Conservation (phyloP, 2,797 vertebrate species). For the Eurystomus glaucurus region DNA sequence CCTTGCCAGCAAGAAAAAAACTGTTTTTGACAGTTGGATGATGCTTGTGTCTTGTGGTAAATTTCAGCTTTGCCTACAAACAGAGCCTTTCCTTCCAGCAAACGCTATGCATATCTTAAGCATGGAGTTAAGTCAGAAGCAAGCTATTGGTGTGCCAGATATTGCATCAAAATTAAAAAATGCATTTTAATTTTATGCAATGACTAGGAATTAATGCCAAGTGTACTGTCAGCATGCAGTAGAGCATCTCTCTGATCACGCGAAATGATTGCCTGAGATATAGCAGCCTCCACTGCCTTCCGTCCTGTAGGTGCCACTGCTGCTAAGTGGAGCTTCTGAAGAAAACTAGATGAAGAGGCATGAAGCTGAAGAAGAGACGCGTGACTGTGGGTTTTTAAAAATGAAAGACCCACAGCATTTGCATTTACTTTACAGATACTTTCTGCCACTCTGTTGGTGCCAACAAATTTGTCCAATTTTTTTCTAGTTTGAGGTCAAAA, state of each 20-base stretch:
- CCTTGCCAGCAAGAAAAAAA: constrained; percentile 54
- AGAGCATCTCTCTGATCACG: constrained; percentile 67
- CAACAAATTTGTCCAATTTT: background rate
- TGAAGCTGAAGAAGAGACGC: background rate
- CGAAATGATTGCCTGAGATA: constrained; percentile 26
- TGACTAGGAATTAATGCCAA: constrained; percentile 72
- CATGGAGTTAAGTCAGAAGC: constrained; percentile 52
- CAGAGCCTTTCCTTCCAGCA: constrained; percentile 71
- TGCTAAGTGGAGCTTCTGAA: constrained; percentile 70
- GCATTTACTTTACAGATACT: background rate
- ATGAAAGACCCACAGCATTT: background rate
- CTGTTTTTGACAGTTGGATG: constrained; percentile 67
- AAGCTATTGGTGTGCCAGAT: constrained; percentile 71
- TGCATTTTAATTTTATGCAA: constrained; percentile 75
- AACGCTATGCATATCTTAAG: constrained; percentile 63
- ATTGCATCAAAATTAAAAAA: constrained; percentile 76
- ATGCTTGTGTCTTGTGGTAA: constrained; percentile 72
- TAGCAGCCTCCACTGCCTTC: constrained; percentile 57
- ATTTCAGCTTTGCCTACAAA: constrained; percentile 74
- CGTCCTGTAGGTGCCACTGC: constrained; percentile 76
- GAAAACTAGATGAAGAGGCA: constrained; percentile 32
- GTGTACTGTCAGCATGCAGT: constrained; percentile 58
- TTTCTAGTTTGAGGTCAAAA: background rate
- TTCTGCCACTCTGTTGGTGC: background rate
- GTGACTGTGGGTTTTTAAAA: constrained; percentile 18